Evolutionary conservation across 2,797 vertebrate species (phyloP), one percentile per base, ranked within the genome.

Genomic region (Gymnodraco acuticeps): DNA sequence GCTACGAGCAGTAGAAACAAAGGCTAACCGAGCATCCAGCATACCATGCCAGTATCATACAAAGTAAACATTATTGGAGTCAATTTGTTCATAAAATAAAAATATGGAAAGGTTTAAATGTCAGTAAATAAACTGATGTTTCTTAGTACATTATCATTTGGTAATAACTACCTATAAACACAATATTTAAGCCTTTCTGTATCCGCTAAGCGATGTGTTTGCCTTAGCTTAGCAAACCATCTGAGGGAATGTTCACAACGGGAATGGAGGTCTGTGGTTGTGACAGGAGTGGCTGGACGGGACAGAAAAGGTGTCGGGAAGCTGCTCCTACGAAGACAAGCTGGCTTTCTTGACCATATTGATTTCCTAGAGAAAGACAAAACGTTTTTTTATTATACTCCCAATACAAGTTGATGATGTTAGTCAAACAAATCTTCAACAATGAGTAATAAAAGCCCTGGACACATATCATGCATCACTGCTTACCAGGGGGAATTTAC

Each of bases 181-280:
- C 54, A 31, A 71, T 70, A 45, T 70, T 64, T 78, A 75, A 10
- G 2, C 63, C 33, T 80, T 69, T 64, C 42, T 62, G 60, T 72
- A 53, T 60, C 48, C 42, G 10, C 61, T 43, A n/a, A 58, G 50
- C 61, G 72, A 55, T 45, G 64, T 7, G 6, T 54, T 51, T 15
- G 53, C 64, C 20, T 63, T 63, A 77, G 81, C 47, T 59, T 81
- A 58, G 77, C 72, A 84, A 68, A 82, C 75, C 77, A 62, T 58
- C 81, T 67, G 84, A 85, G 73, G 93, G 92, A 94, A 94, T 94
- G 94, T 91, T 85, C 75, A 68, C 6, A 7, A 61, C 65, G 77
- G 84, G 73, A 91, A 78, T 78, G 61, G 83, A 91, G 87, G 81
- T 84, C 87, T 75, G 84, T 10, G 17, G 33, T 54, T 78, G 56